Percentiles rank a stretch among this genome's conserved stretches.
These are phyloP conservation scores for Craniophora ligustri DNA, from an alignment of 2,888 invertebrate species.

Conservation along the genomic window DNA sequence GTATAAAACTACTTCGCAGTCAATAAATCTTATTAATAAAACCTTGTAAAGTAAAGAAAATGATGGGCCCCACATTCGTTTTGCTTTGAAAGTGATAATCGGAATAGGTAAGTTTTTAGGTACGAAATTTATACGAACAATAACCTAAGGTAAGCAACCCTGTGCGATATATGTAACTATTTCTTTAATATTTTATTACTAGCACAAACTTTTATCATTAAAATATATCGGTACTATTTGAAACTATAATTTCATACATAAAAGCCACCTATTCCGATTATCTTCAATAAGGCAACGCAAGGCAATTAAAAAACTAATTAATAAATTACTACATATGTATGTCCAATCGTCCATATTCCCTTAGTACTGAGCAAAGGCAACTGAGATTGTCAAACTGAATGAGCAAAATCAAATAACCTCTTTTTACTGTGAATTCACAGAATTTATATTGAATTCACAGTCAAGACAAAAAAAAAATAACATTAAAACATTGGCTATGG, in stretches of 20 bases:
- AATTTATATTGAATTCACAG: conserved; percentile 63
- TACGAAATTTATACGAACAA: neutral
- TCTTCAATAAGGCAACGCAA: conserved; percentile 12
- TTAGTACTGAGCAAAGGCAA: conserved; percentile 72
- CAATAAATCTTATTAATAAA: neutral
- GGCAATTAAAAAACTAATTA: conserved; percentile 4
- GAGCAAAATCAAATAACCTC: conserved; percentile 30
- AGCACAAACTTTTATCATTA: too few relatives aligned
- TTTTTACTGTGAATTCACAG: conserved; percentile 61
- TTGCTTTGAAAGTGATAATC: neutral
- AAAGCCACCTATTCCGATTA: neutral
- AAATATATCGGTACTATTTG: too few relatives aligned
- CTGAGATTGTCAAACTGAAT: conserved; percentile 58
- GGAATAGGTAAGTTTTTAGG: neutral
- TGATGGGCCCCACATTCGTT: neutral
- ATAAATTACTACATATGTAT: conserved; percentile 11
- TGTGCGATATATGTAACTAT: too few relatives aligned
- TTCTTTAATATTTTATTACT: too few relatives aligned
- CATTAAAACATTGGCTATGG: too few relatives aligned
- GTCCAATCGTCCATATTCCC: conserved; percentile 69
- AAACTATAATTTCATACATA: too few relatives aligned
- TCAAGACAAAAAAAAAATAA: conserved; percentile 50
- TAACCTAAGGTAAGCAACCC: too few relatives aligned
- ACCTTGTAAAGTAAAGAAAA: neutral
- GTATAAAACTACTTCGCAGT: conserved; percentile 7